A percentile compares a stretch with the other conserved stretches of the same genome.
Evolutionary conservation across 1,140 invertebrate genomes (phyloP).

Genomic region (Piezodorus guildinii): DNA sequence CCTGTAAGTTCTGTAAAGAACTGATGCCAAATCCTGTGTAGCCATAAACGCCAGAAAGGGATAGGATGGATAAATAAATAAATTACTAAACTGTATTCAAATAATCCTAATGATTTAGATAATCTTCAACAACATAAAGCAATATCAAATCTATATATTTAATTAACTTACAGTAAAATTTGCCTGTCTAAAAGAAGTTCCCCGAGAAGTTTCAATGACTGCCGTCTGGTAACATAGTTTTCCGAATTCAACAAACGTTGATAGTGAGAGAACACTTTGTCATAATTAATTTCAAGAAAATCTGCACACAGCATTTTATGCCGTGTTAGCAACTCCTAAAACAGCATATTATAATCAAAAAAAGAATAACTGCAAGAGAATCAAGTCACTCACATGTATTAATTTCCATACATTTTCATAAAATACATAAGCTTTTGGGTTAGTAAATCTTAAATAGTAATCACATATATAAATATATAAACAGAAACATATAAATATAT

Average conservation of each 20-base stretch:
- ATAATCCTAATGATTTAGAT: neutral
- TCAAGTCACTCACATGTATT: too few relatives aligned
- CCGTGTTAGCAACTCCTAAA: conserved; percentile 90
- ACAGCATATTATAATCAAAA: neutral
- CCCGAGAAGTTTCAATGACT: conserved; percentile 93
- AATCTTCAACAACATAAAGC: too few relatives aligned
- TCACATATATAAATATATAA: too few relatives aligned
- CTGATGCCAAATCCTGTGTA: too few relatives aligned
- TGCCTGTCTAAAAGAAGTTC: conserved; percentile 96
- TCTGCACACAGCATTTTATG: conserved; percentile 97
- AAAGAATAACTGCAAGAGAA: too few relatives aligned
- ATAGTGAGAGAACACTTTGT: conserved; percentile 94
- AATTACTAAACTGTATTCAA: neutral
- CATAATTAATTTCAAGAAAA: conserved; percentile 97
- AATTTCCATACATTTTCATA: neutral
- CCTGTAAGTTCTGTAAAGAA: too few relatives aligned
- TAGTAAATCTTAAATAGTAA: too few relatives aligned
- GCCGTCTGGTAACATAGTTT: conserved; percentile 95
- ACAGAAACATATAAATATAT: too few relatives aligned
- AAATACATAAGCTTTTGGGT: too few relatives aligned
- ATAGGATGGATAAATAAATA: too few relatives aligned
- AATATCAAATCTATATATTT: too few relatives aligned
- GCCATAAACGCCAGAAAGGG: too few relatives aligned
- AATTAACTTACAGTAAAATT: conserved; percentile 92
- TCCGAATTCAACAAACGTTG: conserved; percentile 94